Conservation (phyloP, 2,888 invertebrate species). For the Elysia crispata region DNA sequence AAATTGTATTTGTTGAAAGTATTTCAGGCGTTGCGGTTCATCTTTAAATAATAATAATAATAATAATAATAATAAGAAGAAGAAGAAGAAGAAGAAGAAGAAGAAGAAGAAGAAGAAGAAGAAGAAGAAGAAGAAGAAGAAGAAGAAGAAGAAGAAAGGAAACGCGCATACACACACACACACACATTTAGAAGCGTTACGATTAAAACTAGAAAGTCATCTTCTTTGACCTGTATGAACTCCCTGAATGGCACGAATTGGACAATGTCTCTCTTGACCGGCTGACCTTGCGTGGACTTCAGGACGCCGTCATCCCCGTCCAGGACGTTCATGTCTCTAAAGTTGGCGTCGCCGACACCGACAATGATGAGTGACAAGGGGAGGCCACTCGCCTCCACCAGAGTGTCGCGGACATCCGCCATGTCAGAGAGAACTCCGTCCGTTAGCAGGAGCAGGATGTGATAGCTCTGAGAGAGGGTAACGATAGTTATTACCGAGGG, state of each 20-base stretch:
- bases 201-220: too few species aligned
- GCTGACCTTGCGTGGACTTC: conserved; percentile 63
- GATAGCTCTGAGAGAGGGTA: conserved; percentile 68
- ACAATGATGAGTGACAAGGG: conserved; percentile 77
- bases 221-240: conserved; percentile 72
- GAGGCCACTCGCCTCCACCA: conserved; percentile 72
- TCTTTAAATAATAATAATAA: too few species aligned
- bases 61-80: too few species aligned
- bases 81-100: too few species aligned
- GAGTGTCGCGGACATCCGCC: conserved; percentile 68
- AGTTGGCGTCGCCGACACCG: conserved; percentile 75
- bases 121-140: too few species aligned
- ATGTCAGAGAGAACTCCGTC: conserved; percentile 76
- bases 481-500: neutral
- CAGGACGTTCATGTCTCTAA: conserved; percentile 73
- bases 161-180: too few species aligned
- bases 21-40: too few species aligned
- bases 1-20: too few species aligned
- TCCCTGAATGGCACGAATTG: conserved; percentile 77
- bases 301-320: conserved; percentile 75
- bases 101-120: too few species aligned
- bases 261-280: conserved; percentile 73
- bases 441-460: conserved; percentile 72
- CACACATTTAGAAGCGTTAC: too few species aligned
- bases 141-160: too few species aligned